phyloP scores from a whole-genome alignment of 2,113 vertebrate species.

The Scolopax mira region DNA sequence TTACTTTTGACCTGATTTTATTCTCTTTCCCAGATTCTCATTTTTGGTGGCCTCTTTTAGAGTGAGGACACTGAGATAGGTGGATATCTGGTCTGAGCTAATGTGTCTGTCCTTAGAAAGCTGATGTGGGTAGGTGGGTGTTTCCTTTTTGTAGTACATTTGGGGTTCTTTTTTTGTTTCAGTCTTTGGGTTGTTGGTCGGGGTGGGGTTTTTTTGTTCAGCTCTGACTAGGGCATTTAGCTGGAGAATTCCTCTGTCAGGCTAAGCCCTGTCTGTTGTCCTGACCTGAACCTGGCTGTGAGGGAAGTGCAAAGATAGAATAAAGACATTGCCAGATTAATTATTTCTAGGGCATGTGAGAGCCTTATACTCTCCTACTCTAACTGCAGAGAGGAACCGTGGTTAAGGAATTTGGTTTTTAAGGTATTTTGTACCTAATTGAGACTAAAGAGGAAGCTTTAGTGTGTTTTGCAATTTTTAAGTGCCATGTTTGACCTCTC shows the following conservation, averaged over 20 bases:
- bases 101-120: neutral
- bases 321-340: constrained; percentile 19
- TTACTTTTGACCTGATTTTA: neutral
- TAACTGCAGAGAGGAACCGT: neutral
- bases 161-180: neutral
- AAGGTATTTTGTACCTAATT: neutral
- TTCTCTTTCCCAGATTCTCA: neutral
- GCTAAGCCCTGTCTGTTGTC: constrained; percentile 36
- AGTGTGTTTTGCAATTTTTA: neutral
- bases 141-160: neutral
- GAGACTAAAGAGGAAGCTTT: neutral
- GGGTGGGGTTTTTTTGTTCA: neutral
- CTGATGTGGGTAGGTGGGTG: too few species aligned
- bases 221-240: neutral
- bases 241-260: neutral
- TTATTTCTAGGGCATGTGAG: constrained; percentile 10
- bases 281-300: neutral
- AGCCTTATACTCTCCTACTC: neutral
- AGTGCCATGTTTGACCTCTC: neutral
- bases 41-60: neutral
- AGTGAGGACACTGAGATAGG: neutral
- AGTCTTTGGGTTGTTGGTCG: neutral
- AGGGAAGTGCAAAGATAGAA: constrained; percentile 4
- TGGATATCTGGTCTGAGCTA: neutral
- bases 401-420: neutral